Evolutionary conservation across 2,888 invertebrate species (phyloP), one percentile per base, ranked within the genome.

Genomic region (Ischnus inquisitorius): DNA sequence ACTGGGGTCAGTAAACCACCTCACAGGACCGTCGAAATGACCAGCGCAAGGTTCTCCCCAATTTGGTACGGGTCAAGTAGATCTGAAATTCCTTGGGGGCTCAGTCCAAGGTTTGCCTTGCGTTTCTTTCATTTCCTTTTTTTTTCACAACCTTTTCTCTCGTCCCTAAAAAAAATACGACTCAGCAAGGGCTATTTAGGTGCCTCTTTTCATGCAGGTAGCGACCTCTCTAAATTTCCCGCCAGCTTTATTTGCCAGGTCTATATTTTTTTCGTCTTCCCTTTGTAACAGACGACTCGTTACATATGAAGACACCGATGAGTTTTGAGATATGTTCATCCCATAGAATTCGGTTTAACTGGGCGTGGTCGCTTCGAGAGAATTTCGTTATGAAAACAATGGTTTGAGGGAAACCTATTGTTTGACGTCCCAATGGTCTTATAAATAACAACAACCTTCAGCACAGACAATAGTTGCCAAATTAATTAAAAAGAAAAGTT

Each of bases 1-100:
- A 8, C 19, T 48, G 54, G 75, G 72, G 71, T 68, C 67, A 74
- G 39, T 69, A 74, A 69, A 74, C 69, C 68, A 71, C 34, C 64
- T 34, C 48, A 28, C n/a, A 41, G 41, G 16, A 71, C 22, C 39
- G 48, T 25, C 39, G 39, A 39, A 78, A 75, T 71, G 68, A 41
- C n/a, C 28, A 48, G 39, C 10, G 54, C 62, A 72, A 74, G 39
- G 48, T 69, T 41, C 64, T 28, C 46, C 46, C 68, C 22, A 60
- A 79, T 81, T 86, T 46, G 39, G 48, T 62, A 67, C 54, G 81
- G 81, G 83, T 83, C 82, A 72, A 86, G 76, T 69, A 64, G 48
- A 69, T 64, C 39, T n/a, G 25, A 22, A 76, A 12, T 60, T 74
- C 51, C 78, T 60, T 12, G 60, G 16, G 60, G 65, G 16, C n/a